phyloP scores from a whole-genome alignment of 2,113 vertebrate species.

The Labrus mixtus region DNA sequence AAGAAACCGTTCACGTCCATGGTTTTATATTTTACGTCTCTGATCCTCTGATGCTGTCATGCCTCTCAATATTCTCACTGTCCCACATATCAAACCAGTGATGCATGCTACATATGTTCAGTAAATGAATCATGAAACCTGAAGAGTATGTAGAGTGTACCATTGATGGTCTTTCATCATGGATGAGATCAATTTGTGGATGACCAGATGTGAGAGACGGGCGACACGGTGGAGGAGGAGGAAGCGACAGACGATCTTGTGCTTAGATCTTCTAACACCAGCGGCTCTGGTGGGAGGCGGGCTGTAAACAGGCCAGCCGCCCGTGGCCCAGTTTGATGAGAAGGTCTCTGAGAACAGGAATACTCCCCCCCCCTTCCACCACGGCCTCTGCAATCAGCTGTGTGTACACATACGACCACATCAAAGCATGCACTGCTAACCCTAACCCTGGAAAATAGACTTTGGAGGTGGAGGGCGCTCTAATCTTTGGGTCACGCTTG shows the following conservation, averaged over 20 bases:
- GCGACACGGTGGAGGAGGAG: constrained; percentile 13
- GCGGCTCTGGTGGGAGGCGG: constrained; percentile 43
- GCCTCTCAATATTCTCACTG: constrained; percentile 29
- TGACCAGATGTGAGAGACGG: constrained; percentile 56
- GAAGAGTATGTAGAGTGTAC: constrained; percentile 2
- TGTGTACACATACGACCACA: constrained; percentile 68
- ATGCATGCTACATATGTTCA: constrained; percentile 28
- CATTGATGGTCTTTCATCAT: constrained; percentile 20
- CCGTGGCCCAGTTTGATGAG: constrained; percentile 73
- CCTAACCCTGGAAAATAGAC: constrained; percentile 40
- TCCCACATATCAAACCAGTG: constrained; percentile 19
- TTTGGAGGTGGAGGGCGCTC: constrained; percentile 34
- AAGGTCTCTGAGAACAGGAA: constrained; percentile 63
- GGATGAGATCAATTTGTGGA: constrained; percentile 19
- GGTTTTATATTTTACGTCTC: no score
- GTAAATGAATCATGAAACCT: constrained; percentile 46
- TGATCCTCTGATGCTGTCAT: constrained; percentile 4
- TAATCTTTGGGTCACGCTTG: constrained; percentile 75
- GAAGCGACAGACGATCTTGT: constrained; percentile 39
- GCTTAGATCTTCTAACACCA: constrained; percentile 56
- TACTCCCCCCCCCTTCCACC: constrained; percentile 41
- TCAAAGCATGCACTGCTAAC: constrained; percentile 59
- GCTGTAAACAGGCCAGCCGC: constrained; percentile 67
- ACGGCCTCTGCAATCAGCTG: constrained; percentile 63
- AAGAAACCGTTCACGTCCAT: no score